Conservation (phyloP, 2,797 vertebrate species). For the Darevskia nairensis region DNA sequence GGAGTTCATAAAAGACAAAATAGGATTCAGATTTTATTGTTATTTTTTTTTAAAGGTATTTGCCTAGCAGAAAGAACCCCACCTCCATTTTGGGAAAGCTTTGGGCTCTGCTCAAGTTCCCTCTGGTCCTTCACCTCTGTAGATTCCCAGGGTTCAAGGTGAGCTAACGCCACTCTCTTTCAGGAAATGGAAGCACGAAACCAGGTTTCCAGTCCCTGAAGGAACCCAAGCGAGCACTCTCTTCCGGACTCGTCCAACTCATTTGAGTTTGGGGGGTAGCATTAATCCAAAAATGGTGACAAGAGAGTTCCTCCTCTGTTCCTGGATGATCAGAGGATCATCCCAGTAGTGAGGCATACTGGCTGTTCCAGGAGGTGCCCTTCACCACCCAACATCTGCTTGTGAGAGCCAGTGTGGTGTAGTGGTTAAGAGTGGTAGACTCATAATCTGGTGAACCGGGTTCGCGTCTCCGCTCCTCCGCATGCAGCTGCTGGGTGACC, state of each 20-base stretch:
- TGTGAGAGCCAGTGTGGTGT: too few species aligned
- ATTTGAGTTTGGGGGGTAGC: background rate
- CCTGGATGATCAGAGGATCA: background rate
- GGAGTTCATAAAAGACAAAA: background rate
- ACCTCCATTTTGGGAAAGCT: too few species aligned
- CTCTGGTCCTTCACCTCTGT: background rate
- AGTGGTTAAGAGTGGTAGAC: too few species aligned
- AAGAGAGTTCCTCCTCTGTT: background rate
- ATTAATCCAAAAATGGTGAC: background rate
- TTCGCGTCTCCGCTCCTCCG: too few species aligned
- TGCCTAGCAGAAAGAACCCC: background rate
- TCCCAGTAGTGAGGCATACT: background rate
- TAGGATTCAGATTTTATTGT: background rate
- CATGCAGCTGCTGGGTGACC: too few species aligned
- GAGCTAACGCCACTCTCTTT: background rate
- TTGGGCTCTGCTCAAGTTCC: background rate
- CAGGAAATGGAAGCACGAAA: too few species aligned
- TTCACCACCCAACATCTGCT: background rate
- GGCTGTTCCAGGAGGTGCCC: background rate
- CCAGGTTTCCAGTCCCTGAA: background rate
- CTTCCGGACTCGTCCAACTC: background rate
- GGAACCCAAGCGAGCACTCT: background rate
- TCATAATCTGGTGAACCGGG: accelerated
- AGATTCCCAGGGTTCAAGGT: background rate
- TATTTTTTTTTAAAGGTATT: background rate